Evolutionary conservation across 1,140 invertebrate species (phyloP), one percentile per base, ranked within the genome.

Genomic region (Drosophila suzukii): DNA sequence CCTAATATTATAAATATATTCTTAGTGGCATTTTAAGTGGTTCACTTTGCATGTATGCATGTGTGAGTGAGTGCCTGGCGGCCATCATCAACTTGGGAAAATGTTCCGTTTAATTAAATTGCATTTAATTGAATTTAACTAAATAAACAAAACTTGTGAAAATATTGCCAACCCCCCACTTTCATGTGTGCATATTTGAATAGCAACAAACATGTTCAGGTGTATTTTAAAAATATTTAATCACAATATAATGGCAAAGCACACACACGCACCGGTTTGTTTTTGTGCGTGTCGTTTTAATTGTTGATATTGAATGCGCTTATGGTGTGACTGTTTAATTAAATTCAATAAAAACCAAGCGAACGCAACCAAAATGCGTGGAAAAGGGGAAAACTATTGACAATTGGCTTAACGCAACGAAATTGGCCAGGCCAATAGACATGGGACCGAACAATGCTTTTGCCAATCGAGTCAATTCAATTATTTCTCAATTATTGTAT

Each of bases 71-170:
- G 32, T 59, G 73, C 72, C 74, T 68, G 50, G 12, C 61, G 50
- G 65, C 24, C 51, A 53, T 65, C 39, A 66, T 53, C 24, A 50
- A 46, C 46, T 59, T 57, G 34, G 30, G 61, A 49, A 60, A 58
- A 51, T 85, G 78, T 70, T 58, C 24, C 63, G 56, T 84, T 83
- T 84, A 86, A 88, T 86, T 78, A 62, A 88, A 81, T 61, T 65
- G 75, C 65, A 76, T 86, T 88, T 72, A 82, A 88, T 78, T 88
- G 68, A 86, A 82, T 82, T 78, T 75, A 75, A 80, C 70, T 68
- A 74, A 79, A 81, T 81, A 68, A 85, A 86, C 62, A 88, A 73
- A 73, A 60, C 59, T 51, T 32, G 32, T 46, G 36, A 60, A 68
- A 60, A 67, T 53, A 78, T 65, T 82, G 72, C 67, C 43, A 34